Percentiles rank a stretch among this genome's conserved stretches.
phyloP scores from a whole-genome alignment of 2,113 vertebrate species.

The Triplophysa tibetana region DNA sequence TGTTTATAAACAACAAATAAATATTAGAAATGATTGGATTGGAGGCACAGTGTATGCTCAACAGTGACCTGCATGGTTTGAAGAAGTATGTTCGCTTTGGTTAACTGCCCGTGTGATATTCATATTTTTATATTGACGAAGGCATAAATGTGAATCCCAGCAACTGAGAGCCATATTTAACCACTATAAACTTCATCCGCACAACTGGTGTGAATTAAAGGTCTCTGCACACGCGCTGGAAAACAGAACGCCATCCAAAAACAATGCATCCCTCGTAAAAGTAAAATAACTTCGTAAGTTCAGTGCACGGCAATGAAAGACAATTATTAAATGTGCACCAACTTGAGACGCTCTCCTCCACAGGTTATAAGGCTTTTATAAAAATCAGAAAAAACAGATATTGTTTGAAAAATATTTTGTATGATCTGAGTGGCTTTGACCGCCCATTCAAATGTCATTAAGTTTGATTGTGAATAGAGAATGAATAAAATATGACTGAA shows the following conservation, averaged over 20 bases:
- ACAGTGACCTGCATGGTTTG: background rate
- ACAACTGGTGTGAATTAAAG: constrained; percentile 29
- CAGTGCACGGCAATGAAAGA: constrained; percentile 11
- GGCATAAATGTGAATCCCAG: constrained; percentile 23
- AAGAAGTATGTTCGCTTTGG: background rate
- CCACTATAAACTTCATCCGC: constrained; percentile 13
- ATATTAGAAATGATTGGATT: background rate
- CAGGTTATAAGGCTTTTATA: constrained; percentile 15
- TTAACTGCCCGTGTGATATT: background rate
- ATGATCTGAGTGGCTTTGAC: background rate
- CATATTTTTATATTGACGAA: background rate
- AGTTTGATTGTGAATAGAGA: background rate
- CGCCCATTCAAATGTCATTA: constrained; percentile 14
- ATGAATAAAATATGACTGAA: background rate
- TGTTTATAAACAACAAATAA: background rate
- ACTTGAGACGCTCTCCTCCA: background rate
- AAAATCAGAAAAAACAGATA: background rate
- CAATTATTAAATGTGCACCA: background rate
- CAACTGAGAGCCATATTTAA: constrained; percentile 12
- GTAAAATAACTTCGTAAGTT: background rate
- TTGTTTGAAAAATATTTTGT: background rate
- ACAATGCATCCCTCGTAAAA: constrained; percentile 30
- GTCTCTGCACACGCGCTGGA: constrained; percentile 3
- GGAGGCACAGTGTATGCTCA: background rate
- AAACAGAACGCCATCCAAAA: constrained; percentile 33